These are phyloP conservation scores for Aphelenchoides fujianensis DNA, from an alignment of 1,140 invertebrate species.

Conservation along the genomic window DNA sequence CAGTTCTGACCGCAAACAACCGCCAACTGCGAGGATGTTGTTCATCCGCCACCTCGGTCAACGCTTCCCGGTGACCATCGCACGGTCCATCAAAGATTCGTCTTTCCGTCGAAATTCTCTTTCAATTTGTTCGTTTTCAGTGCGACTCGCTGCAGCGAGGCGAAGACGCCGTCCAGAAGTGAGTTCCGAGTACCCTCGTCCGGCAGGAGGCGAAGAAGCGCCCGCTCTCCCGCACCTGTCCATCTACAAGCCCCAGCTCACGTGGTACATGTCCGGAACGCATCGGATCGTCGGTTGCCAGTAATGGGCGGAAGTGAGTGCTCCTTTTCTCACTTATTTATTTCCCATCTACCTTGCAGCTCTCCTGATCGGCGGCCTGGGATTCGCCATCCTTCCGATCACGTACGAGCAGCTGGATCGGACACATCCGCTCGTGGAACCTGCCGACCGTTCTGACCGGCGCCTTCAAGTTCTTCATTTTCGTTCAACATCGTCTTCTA, in stretches of 20 bases:
- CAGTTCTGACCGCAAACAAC: background rate
- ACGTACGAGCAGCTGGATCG: conserved; percentile 52
- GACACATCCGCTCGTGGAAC: conserved; percentile 47
- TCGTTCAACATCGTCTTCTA: conserved; percentile 58
- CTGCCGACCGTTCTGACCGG: conserved; percentile 44
- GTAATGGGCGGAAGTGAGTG: conserved; percentile 55
- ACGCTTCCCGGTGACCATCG: background rate
- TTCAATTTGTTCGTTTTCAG: conserved; percentile 7
- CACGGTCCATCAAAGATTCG: background rate
- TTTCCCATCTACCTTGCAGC: conserved; percentile 32
- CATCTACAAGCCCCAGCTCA: conserved; percentile 59
- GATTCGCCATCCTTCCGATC: conserved; percentile 48
- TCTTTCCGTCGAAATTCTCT: background rate
- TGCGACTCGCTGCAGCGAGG: conserved; percentile 6
- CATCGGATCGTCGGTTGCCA: conserved; percentile 57
- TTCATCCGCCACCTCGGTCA: background rate
- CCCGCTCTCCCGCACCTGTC: conserved; percentile 57
- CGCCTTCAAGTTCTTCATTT: conserved; percentile 56
- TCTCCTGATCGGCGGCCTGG: conserved; percentile 51
- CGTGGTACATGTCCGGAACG: conserved; percentile 57
- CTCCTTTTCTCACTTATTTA: conserved; percentile 4
- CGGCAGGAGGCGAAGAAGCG: conserved; percentile 40
- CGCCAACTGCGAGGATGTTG: background rate
- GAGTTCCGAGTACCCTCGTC: conserved; percentile 54
- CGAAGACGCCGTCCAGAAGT: conserved; percentile 56